Evolutionary conservation across 2,888 invertebrate species (phyloP).

Genomic region (Tinea pellionella): DNA sequence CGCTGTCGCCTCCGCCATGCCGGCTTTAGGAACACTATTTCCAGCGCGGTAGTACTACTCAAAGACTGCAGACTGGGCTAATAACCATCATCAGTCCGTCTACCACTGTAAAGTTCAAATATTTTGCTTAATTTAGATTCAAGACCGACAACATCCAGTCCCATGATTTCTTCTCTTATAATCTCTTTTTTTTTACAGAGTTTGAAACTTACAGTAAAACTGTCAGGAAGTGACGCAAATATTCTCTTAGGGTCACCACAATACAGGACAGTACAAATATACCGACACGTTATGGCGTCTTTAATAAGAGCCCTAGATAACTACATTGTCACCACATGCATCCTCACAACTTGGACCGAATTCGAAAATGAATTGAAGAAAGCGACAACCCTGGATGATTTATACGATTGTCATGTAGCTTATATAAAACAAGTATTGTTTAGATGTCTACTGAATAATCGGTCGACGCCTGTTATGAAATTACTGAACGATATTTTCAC

Average conservation of each 20-base stretch:
- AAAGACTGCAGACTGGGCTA: too few species aligned
- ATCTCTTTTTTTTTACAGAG: constrained; percentile 41
- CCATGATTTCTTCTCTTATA: too few species aligned
- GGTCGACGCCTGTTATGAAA: constrained; percentile 75
- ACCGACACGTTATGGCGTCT: constrained; percentile 80
- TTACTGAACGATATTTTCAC: constrained; percentile 78
- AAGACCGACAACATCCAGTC: too few species aligned
- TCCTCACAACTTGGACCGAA: constrained; percentile 79
- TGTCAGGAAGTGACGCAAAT: constrained; percentile 48
- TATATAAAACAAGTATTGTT: constrained; percentile 83
- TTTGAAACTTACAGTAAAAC: constrained; percentile 71
- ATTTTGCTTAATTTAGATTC: too few species aligned
- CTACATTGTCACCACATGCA: constrained; percentile 81
- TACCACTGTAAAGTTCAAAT: too few species aligned
- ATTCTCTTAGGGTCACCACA: constrained; percentile 72
- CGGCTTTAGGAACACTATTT: too few species aligned
- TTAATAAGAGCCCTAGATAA: constrained; percentile 80
- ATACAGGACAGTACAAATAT: constrained; percentile 77
- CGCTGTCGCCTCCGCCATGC: too few species aligned
- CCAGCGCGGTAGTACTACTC: too few species aligned
- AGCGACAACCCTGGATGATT: constrained; percentile 76
- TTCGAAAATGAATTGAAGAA: constrained; percentile 76
- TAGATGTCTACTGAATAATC: constrained; percentile 78
- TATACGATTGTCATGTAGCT: constrained; percentile 77
- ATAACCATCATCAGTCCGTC: too few species aligned